Base-by-base conservation (phyloP, 2,888 invertebrate genomes). In the Pachydiplax longipennis region DNA sequence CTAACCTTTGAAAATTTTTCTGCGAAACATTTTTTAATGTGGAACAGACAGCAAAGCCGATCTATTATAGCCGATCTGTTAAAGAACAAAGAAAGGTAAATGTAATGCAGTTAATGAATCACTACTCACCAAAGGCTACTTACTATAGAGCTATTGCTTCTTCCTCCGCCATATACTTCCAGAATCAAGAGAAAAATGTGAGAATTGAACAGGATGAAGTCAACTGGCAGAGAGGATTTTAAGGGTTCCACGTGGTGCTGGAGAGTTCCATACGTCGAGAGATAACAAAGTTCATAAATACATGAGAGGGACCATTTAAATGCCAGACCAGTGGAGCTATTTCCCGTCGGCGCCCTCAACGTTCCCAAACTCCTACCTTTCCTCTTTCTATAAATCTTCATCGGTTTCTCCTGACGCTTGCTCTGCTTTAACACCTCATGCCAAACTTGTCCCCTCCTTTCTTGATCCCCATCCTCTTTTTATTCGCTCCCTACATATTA, bases 201-300 rank as follows among this genome's bases (percentile, higher is more conserved):
- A 53, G 53, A 18, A 53, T 73, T 73, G 12, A 25, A 73, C 25
- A 31, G 13, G 73, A 73, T 73, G 73, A 31, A 73, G 25, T 73
- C 31, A 31, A 73, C 25, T 73, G 31, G 31, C 13, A 31, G 73
- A 73, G 25, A 31, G 31, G 31, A 31, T 73, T 73, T 73, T 13
- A 31, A 73, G 73, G 73, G 25, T 31, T 73, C 31, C 73, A 25
- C 25, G 25, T 31, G 73, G 73, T 25, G 73, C 25, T 31, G 73
- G 73, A 25, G 73, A 73, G 73, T 73, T 25, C 73, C 73, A 73
- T 31, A 15, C 31, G 65, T 73, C 73, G 25, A 73, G 73, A 73
- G 87, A 87, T 87, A 87, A 87, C 87, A 35, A 22, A 61, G 87
- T 61, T 87, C 87, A 87, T 87, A 87, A 87, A 87, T 87, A 87